Base-by-base conservation (phyloP, 2,888 invertebrate species). In the Pocota personata region DNA sequence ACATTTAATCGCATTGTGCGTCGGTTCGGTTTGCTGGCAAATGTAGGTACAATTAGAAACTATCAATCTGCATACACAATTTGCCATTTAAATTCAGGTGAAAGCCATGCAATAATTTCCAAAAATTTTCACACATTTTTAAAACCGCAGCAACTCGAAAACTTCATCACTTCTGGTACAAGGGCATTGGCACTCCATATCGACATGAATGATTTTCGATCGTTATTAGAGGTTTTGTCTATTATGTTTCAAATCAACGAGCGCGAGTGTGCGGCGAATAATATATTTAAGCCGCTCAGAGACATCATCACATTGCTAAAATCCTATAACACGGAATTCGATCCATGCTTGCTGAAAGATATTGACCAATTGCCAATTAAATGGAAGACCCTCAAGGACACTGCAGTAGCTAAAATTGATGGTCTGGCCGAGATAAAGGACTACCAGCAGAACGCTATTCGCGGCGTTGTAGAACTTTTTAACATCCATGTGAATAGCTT, bases 211-310 rank as follows among this genome's bases (percentile, higher is more conserved):
- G 97, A 98, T 91, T 97, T 98, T 89, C 95, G 96, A 8, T 96
- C 95, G 0, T 93, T 99, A 32, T 93, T 98, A 12, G 94, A 94
- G 71, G 95, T 98, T 50, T 97, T 99, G 95, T 95, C 96, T 48
- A 96, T 97, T 88, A 93, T 98, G 89, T 89, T 89, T 48, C 90
- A 92, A 82, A 95, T 96, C 24, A 95, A 95, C 88, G 97, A 98
- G 83, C 93, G 96, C 12, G 96, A 96, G 87, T 93, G 94, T 27
- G 94, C 95, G 64, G 97, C 98, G 0, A 98, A 98, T 88, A 94
- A 94, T 60, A 97, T 98, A 95, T 98, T 98, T 91, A 97, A 97
- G 75, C 98, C 98, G 0, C 93, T 98, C 1, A 95, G 96, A 89
- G 96, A 97, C 88, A 97, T 97, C 58, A 97, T 98, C 87, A 95